Conservation (phyloP, 2,113 vertebrate genomes). For the Azemiops feae region DNA sequence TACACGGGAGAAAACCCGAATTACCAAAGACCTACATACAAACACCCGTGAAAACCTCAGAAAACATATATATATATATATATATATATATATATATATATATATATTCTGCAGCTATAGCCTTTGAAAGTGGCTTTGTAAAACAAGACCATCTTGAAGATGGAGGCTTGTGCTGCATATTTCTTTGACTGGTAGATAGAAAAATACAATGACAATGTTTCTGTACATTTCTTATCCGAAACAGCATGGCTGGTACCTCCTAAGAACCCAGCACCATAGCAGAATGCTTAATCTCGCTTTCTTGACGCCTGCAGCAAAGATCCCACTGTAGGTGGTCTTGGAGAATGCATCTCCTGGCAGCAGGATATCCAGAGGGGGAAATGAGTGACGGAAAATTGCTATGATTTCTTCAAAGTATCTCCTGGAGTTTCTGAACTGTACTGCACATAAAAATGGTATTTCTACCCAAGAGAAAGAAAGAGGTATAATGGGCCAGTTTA, state of each 20-base stretch:
- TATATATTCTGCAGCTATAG: not conserved
- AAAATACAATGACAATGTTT: slow-evolving; percentile 43
- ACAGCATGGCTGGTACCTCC: slow-evolving; percentile 33
- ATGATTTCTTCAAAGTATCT: slow-evolving; percentile 24
- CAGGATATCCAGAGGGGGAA: slow-evolving; percentile 1
- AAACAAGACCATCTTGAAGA: slow-evolving; percentile 29
- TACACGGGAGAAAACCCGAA: no score
- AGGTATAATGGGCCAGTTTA: slow-evolving; percentile 15
- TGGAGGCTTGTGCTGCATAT: slow-evolving; percentile 19
- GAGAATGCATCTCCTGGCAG: slow-evolving; percentile 30
- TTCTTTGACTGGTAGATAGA: slow-evolving; percentile 35
- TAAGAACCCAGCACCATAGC: slow-evolving; percentile 35
- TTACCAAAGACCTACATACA: no score
- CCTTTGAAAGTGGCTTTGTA: slow-evolving; percentile 19
- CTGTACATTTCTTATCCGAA: slow-evolving; percentile 45
- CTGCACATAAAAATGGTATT: slow-evolving; percentile 5
- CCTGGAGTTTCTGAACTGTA: slow-evolving; percentile 29
- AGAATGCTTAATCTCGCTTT: slow-evolving; percentile 50
- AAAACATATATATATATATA: no score
- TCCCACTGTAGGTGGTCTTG: slow-evolving; percentile 44
- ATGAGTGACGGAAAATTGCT: slow-evolving; percentile 44
- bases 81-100: rapidly evolving
- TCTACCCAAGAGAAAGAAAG: not conserved
- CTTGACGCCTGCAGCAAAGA: slow-evolving; percentile 46
- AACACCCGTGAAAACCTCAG: no score